phyloP scores from a whole-genome alignment of 2,888 invertebrate species.

The Pachydiplax longipennis region DNA sequence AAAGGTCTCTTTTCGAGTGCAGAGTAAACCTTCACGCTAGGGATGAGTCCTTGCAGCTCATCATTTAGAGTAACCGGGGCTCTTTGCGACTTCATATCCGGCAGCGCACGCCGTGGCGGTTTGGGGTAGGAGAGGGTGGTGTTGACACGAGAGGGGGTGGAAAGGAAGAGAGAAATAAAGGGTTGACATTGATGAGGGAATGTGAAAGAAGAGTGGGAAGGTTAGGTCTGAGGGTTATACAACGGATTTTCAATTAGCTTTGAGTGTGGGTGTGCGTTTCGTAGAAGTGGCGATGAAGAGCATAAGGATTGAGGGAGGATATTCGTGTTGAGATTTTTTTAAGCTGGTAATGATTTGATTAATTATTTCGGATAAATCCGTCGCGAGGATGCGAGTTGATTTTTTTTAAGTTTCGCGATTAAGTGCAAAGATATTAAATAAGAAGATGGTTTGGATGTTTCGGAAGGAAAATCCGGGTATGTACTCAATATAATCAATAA shows the following conservation, averaged over 20 bases:
- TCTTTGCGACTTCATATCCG: slow-evolving; percentile 25
- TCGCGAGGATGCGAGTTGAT: not conserved
- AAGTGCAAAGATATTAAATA: not conserved
- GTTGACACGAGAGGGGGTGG: not conserved
- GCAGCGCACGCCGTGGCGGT: not conserved
- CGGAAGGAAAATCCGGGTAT: not conserved
- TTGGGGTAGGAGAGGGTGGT: not conserved
- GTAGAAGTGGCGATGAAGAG: not conserved
- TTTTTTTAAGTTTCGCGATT: not conserved
- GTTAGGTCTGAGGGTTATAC: not conserved
- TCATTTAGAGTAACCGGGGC: slow-evolving; percentile 26
- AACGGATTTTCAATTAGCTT: not conserved
- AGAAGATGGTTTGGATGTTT: not conserved
- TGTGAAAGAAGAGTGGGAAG: not conserved
- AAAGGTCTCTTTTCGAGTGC: slow-evolving; percentile 20
- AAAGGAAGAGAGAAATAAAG: not conserved
- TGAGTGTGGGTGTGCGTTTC: not conserved
- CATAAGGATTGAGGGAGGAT: not conserved
- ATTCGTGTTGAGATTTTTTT: not conserved
- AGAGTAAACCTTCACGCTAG: slow-evolving; percentile 36
- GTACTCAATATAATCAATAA: not conserved
- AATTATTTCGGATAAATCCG: not conserved
- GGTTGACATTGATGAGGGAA: not conserved
- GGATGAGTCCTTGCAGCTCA: slow-evolving; percentile 33
- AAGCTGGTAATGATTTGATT: not conserved